Percentiles rank a stretch among this genome's conserved stretches.
These are phyloP conservation scores for Drosophila quadrilineata DNA, from an alignment of 1,140 invertebrate species.

Conservation along the genomic window DNA sequence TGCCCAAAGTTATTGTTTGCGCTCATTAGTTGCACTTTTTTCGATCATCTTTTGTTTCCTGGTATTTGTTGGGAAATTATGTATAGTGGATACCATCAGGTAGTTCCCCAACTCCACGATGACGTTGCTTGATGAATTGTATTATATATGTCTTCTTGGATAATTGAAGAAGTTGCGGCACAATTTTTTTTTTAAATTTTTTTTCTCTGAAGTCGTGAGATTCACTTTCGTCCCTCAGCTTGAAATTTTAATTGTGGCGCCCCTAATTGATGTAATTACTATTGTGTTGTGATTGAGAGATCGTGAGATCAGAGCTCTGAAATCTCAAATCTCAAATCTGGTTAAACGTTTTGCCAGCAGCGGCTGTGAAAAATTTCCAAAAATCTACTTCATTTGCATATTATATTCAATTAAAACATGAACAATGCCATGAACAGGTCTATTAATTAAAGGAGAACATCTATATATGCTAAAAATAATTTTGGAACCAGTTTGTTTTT, in stretches of 20 bases:
- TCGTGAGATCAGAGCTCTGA: conserved; percentile 16
- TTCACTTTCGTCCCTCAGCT: background rate
- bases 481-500: too few species aligned
- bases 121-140: conserved; percentile 39
- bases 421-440: too few species aligned
- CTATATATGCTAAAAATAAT: too few species aligned
- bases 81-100: background rate
- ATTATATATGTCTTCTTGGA: conserved; percentile 23
- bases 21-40: conserved; percentile 39
- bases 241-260: conserved; percentile 32
- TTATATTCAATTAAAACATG: too few species aligned
- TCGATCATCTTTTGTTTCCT: conserved; percentile 46
- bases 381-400: too few species aligned
- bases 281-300: conserved; percentile 9
- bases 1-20: conserved; percentile 5
- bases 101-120: conserved; percentile 49
- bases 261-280: conserved; percentile 23
- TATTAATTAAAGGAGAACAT: too few species aligned
- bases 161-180: conserved; percentile 32
- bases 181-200: conserved; percentile 7
- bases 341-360: conserved; percentile 23
- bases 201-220: too few species aligned
- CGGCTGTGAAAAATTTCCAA: background rate
- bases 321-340: too few species aligned
- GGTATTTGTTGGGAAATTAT: conserved; percentile 49